Base-by-base conservation (phyloP, 2,888 invertebrate genomes). In the Dolichopus griseipennis region DNA sequence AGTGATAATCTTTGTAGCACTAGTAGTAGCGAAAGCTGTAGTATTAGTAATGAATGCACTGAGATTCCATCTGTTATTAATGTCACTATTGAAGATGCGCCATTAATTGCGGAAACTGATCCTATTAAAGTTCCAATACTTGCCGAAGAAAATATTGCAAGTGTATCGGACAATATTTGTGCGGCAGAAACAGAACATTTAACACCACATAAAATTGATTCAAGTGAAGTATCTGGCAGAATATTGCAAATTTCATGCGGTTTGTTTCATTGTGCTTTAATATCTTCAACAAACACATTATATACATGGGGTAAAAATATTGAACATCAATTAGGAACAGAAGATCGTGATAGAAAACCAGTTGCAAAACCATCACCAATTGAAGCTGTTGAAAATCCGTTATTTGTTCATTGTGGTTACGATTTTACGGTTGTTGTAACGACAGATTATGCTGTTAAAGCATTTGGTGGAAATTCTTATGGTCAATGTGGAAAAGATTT, bases 261-360 rank as follows among this genome's bases (percentile, higher is more conserved):
- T 1, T 90, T 92, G 80, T 90, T 93, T 76, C 95, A 96, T 78
- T 91, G 90, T 61, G 88, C 89, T 62, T 80, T 93, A 66, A 78
- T 93, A 66, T 89, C 90, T 63, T 86, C 86, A 67, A 84, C 86
- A 67, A 91, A 91, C 7, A 84, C 86, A 9, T 79, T 93, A 1
- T 93, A 90, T 74, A 86, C 89, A 0, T 95, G 95, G 93, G 95
- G 96, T 2, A 86, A 92, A 71, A 95, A 93, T 81, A 86, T 93
- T 71, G 95, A 96, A 77, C 94, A 95, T 52, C 96, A 96, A 78
- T 82, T 96, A 67, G 94, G 93, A 22, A 80, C 79, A 1, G 81
- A 79, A 69, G 80, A 81, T 69, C 81, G 79, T 69, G 81, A 80
- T 65, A 76, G 80, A 0, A 76, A 78, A 18, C 75, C 79, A 1